Conservation (phyloP, 1,140 invertebrate genomes). For the Leucophenga varia region DNA sequence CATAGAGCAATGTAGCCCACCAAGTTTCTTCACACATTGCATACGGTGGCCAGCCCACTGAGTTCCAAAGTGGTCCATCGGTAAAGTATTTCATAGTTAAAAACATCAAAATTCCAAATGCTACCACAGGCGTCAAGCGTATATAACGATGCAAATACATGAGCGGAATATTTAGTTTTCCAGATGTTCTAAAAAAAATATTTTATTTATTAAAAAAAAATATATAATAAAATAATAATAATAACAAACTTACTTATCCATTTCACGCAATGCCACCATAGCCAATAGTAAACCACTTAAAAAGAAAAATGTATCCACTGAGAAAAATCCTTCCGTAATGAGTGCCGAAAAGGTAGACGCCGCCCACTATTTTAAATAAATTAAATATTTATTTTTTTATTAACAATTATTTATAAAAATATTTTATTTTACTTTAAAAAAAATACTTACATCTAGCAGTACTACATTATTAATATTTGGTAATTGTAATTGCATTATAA, state of each 20-base stretch:
- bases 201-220: too few relatives aligned
- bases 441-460: neutral
- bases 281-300: conserved; percentile 67
- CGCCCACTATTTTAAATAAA: conserved; percentile 34
- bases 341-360: conserved; percentile 60
- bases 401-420: neutral
- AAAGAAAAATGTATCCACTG: conserved; percentile 69
- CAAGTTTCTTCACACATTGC: neutral
- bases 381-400: conserved; percentile 13
- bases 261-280: conserved; percentile 63
- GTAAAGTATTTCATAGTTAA: conserved; percentile 56
- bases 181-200: neutral
- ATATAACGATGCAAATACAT: conserved; percentile 59
- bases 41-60: conserved; percentile 57
- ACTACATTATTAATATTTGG: neutral
- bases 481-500: neutral
- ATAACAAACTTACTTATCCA: conserved; percentile 63
- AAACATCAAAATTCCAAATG: conserved; percentile 58
- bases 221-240: too few relatives aligned
- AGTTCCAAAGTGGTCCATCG: conserved; percentile 61
- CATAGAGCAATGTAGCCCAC: conserved; percentile 1
- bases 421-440: neutral
- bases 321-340: conserved; percentile 59
- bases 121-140: conserved; percentile 62
- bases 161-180: conserved; percentile 22